These are phyloP conservation scores for Penaeus chinensis DNA, from an alignment of 1,140 invertebrate genomes.

Conservation along the genomic window DNA sequence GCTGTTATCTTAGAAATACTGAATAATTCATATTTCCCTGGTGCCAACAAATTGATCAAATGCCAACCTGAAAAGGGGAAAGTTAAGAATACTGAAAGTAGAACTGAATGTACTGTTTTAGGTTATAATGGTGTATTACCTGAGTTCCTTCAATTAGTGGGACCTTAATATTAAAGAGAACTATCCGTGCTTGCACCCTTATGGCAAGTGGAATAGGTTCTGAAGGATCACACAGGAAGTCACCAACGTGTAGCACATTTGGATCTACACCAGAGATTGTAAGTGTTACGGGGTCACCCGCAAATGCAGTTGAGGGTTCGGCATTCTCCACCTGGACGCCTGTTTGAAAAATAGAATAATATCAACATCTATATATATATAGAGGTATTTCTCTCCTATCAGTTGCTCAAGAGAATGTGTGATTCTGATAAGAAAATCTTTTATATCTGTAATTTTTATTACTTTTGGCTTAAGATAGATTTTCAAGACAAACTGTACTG, in stretches of 20 bases:
- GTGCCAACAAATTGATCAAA: no score
- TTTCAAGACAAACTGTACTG: no score
- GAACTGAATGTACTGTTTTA: not conserved
- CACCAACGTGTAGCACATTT: constrained; percentile 86
- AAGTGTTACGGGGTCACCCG: constrained; percentile 90
- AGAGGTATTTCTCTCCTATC: not conserved
- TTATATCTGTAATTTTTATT: no score
- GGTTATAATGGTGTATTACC: constrained; percentile 69
- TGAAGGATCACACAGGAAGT: constrained; percentile 84
- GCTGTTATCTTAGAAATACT: no score
- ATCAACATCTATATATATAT: constrained; percentile 16
- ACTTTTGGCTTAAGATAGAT: no score
- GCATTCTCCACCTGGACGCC: constrained; percentile 42
- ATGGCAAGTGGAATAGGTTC: constrained; percentile 83
- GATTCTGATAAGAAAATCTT: no score
- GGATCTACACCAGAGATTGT: constrained; percentile 80
- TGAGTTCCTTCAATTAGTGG: constrained; percentile 93
- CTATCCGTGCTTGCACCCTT: constrained; percentile 89
- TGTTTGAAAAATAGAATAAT: constrained; percentile 61
- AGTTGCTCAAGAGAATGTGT: not conserved
- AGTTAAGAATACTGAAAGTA: not conserved
- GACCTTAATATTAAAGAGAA: constrained; percentile 91
- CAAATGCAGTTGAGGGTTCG: constrained; percentile 79
- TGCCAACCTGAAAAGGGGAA: no score
- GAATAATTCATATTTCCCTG: no score